Percentiles rank a stretch among this genome's conserved stretches.
Evolutionary conservation across 1,140 invertebrate species (phyloP).

Genomic region (Anagrus nilaparvatae): DNA sequence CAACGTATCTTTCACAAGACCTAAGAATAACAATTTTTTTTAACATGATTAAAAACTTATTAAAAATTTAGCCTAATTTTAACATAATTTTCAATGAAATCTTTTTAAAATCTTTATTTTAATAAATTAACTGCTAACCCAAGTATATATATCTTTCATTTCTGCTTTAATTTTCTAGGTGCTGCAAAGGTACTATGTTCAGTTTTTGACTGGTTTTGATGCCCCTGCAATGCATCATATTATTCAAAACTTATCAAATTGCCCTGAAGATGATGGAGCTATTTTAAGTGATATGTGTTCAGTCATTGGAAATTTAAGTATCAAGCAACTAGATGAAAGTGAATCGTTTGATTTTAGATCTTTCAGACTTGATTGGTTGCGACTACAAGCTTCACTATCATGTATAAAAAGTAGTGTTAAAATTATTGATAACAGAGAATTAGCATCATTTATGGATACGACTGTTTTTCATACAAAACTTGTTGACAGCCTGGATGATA

Average conservation of each 20-base stretch:
- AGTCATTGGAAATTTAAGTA: constrained; percentile 73
- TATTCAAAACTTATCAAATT: constrained; percentile 76
- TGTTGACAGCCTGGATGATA: constrained; percentile 97
- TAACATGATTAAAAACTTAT: no score
- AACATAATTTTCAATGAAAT: no score
- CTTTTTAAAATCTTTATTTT: no score
- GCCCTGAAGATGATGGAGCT: constrained; percentile 89
- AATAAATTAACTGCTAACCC: no score
- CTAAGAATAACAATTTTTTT: no score
- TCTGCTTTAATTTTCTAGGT: no score
- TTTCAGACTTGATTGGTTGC: constrained; percentile 93
- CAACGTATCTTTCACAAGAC: no score
- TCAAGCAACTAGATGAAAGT: constrained; percentile 96
- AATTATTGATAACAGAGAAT: constrained; percentile 75
- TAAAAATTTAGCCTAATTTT: no score
- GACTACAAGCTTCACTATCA: constrained; percentile 91
- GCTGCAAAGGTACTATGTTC: constrained; percentile 95
- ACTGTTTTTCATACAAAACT: constrained; percentile 96
- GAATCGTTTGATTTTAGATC: constrained; percentile 93
- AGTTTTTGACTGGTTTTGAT: constrained; percentile 93
- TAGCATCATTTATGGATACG: constrained; percentile 89
- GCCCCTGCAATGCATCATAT: constrained; percentile 84
- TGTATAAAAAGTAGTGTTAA: constrained; percentile 71
- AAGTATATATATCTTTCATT: no score
- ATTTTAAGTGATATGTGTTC: constrained; percentile 90